These are phyloP conservation scores for Drosophila varians DNA, from an alignment of 1,140 invertebrate species.

Conservation along the genomic window DNA sequence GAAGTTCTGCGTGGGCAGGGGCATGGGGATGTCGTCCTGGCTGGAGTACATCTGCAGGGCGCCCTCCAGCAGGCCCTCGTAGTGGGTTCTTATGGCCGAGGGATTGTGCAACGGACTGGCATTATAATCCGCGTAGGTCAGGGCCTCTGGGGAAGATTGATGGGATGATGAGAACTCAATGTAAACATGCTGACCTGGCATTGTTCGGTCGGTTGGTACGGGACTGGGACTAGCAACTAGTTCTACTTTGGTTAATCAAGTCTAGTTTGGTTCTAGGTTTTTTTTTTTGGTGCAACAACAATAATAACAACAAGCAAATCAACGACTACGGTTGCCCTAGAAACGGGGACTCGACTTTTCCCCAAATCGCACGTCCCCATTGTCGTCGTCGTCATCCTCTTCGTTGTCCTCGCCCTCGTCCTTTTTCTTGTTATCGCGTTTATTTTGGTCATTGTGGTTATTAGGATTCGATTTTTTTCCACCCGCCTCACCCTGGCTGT, in stretches of 20 bases:
- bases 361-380: slow-evolving; percentile 65
- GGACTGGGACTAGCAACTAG: background rate
- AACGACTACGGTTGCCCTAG: slow-evolving; percentile 71
- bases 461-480: slow-evolving; percentile 31
- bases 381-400: slow-evolving; percentile 40
- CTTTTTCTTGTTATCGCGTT: slow-evolving; percentile 4
- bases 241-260: slow-evolving; percentile 25
- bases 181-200: slow-evolving; percentile 3
- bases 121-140: slow-evolving; percentile 66
- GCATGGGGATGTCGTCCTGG: slow-evolving; percentile 77
- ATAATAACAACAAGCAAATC: slow-evolving; percentile 48
- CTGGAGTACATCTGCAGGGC: slow-evolving; percentile 83
- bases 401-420: background rate
- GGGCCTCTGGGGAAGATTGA: slow-evolving; percentile 74
- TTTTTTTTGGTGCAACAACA: slow-evolving; percentile 62
- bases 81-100: slow-evolving; percentile 77
- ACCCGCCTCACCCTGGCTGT: slow-evolving; percentile 74
- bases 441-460: slow-evolving; percentile 9
- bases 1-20: slow-evolving; percentile 72
- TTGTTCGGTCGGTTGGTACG: background rate
- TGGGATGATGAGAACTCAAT: slow-evolving; percentile 50
- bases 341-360: slow-evolving; percentile 56
- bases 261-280: slow-evolving; percentile 14
- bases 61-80: slow-evolving; percentile 80
- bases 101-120: slow-evolving; percentile 81